Conservation (phyloP, 2,888 invertebrate genomes). For the Vannuccia rotundouncinata region DNA sequence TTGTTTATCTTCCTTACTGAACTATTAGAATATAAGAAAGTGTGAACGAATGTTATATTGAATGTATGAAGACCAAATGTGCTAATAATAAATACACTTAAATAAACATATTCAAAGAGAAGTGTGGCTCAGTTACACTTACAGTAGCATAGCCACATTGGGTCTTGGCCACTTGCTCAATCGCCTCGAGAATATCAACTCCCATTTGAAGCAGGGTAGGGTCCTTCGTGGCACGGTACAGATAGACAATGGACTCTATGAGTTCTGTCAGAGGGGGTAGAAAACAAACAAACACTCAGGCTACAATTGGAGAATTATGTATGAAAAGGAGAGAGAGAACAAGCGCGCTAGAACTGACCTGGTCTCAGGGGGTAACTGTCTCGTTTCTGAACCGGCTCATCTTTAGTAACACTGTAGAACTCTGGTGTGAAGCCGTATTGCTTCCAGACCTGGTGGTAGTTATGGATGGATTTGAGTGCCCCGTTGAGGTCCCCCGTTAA, state of each 20-base stretch:
- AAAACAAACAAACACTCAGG: no score
- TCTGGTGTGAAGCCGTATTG: constrained; percentile 97
- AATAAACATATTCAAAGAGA: no score
- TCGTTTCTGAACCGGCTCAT: constrained; percentile 68
- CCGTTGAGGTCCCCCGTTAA: constrained; percentile 73
- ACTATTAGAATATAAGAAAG: no score
- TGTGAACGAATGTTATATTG: no score
- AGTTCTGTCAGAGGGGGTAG: constrained; percentile 67
- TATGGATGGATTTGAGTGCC: constrained; percentile 84
- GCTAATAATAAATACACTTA: no score
- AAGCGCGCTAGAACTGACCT: no score
- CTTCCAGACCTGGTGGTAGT: constrained; percentile 91
- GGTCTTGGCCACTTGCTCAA: constrained; percentile 84
- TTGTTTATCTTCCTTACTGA: no score
- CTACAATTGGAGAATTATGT: no score
- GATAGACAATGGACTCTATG: constrained; percentile 89
- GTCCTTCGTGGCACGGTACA: constrained; percentile 87
- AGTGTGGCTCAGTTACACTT: no score
- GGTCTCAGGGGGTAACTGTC: constrained; percentile 90
- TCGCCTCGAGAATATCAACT: constrained; percentile 81
- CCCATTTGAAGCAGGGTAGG: constrained; percentile 84
- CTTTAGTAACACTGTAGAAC: constrained; percentile 80
- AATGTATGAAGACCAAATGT: no score
- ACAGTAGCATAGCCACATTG: constrained; percentile 95
- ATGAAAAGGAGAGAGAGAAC: no score